Conservation (phyloP, 53 echinoderm and acorn worm species). For the Echinarachnius parma region DNA sequence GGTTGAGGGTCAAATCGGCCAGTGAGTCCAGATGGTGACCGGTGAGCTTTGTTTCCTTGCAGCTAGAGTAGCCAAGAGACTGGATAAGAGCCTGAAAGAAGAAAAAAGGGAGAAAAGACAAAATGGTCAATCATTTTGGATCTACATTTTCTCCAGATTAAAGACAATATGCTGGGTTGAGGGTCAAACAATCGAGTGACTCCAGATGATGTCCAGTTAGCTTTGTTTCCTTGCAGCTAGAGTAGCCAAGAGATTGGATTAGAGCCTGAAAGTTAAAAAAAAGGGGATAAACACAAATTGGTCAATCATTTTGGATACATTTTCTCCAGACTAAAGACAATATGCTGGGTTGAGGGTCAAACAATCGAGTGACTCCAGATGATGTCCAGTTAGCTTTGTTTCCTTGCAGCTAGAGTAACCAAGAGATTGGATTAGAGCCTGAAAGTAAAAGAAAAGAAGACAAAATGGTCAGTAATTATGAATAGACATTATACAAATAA, state of each 20-base stretch:
- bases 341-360: conserved; percentile 65
- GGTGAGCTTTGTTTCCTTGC: conserved; percentile 69
- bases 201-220: conserved; percentile 69
- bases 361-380: conserved; percentile 70
- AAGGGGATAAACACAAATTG: too few relatives aligned
- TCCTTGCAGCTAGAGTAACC: conserved; percentile 72
- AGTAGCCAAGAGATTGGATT: conserved; percentile 67
- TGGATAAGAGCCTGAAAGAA: conserved; percentile 68
- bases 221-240: conserved; percentile 68
- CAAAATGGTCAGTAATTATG: too few relatives aligned
- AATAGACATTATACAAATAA: too few relatives aligned
- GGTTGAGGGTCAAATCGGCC: conserved; percentile 61
- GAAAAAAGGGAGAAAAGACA: too few relatives aligned
- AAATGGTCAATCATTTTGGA: too few relatives aligned
- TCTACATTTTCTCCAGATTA: too few relatives aligned
- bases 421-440: conserved; percentile 74
- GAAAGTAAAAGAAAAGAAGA: too few relatives aligned
- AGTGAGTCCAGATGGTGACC: conserved; percentile 80
- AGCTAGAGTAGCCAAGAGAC: conserved; percentile 69
- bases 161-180: too few relatives aligned
- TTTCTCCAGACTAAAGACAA: too few relatives aligned
- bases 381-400: conserved; percentile 66
- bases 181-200: conserved; percentile 66
- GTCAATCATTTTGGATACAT: neutral
- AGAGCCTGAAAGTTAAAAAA: conserved; percentile 59